A percentile compares a stretch with the other conserved stretches of the same genome.
These are phyloP conservation scores for Thunnus thynnus DNA, from an alignment of 2,113 vertebrate species.

Conservation along the genomic window DNA sequence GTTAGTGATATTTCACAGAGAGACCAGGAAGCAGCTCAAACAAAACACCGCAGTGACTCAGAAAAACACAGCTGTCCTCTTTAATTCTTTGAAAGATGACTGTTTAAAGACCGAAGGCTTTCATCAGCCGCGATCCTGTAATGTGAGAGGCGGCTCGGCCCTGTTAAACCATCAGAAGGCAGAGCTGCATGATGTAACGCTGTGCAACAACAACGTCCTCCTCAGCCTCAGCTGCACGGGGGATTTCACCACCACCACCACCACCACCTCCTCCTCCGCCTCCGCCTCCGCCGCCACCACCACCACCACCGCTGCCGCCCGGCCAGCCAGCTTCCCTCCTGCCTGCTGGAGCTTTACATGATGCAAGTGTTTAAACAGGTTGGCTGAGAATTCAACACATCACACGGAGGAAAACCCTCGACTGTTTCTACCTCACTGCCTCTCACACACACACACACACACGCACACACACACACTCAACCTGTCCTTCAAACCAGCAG, in stretches of 20 bases:
- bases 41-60: not conserved
- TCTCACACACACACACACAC: not conserved
- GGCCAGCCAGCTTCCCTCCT: not conserved
- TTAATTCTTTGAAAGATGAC: conserved; percentile 7
- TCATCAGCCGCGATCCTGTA: conserved; percentile 15
- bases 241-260: not conserved
- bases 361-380: conserved; percentile 38
- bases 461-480: not conserved
- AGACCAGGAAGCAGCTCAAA: too few relatives aligned
- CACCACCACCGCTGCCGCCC: not conserved
- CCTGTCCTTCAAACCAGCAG: not conserved
- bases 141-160: not conserved
- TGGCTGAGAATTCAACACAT: conserved; percentile 1
- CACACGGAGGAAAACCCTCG: not conserved
- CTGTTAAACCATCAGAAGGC: not conserved
- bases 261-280: not conserved
- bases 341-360: conserved; percentile 29
- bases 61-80: not conserved
- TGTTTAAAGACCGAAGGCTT: not conserved
- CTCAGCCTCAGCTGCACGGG: conserved; percentile 8
- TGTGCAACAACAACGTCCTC: conserved; percentile 14
- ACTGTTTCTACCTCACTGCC: not conserved
- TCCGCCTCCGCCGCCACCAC: not conserved
- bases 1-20: not conserved
- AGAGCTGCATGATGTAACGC: conserved; percentile 57